Evolutionary conservation across 2,888 invertebrate genomes (phyloP).

Genomic region (Seira ritae): DNA sequence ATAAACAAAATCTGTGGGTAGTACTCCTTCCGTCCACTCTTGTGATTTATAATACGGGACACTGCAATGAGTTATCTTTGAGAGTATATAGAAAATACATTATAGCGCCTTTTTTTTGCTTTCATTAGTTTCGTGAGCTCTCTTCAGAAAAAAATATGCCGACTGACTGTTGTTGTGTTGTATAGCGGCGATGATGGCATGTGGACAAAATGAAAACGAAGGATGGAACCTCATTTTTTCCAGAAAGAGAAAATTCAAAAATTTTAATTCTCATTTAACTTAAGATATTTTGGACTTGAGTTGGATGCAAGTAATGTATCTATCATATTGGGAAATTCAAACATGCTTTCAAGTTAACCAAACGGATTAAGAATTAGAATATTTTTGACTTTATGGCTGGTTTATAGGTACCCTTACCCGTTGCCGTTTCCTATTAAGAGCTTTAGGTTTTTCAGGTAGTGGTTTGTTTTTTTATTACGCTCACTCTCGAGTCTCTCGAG

Average conservation of each 20-base stretch:
- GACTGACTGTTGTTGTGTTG: not conserved
- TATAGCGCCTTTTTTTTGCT: too few relatives aligned
- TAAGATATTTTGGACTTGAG: too few relatives aligned
- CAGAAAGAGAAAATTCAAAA: not conserved
- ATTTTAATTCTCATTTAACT: too few relatives aligned
- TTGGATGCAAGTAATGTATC: too few relatives aligned
- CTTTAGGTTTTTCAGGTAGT: too few relatives aligned
- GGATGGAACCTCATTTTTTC: not conserved
- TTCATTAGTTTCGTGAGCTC: not conserved
- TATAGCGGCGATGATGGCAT: not conserved
- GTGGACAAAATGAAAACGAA: not conserved
- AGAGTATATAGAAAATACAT: not conserved
- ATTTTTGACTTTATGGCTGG: conserved; percentile 40
- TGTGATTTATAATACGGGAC: not conserved
- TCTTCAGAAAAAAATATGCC: not conserved
- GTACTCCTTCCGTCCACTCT: not conserved
- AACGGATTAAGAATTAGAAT: conserved; percentile 40
- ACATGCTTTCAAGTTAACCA: conserved; percentile 54
- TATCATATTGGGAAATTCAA: conserved; percentile 27
- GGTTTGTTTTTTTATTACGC: not conserved
- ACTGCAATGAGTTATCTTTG: not conserved
- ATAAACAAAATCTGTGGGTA: not conserved
- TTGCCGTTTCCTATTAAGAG: not conserved
- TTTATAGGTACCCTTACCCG: not conserved
- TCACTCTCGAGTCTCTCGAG: too few relatives aligned